A percentile compares a stretch with the other conserved stretches of the same genome.
Evolutionary conservation across 2,888 invertebrate species (phyloP).

Genomic region (Melanargia galathea): DNA sequence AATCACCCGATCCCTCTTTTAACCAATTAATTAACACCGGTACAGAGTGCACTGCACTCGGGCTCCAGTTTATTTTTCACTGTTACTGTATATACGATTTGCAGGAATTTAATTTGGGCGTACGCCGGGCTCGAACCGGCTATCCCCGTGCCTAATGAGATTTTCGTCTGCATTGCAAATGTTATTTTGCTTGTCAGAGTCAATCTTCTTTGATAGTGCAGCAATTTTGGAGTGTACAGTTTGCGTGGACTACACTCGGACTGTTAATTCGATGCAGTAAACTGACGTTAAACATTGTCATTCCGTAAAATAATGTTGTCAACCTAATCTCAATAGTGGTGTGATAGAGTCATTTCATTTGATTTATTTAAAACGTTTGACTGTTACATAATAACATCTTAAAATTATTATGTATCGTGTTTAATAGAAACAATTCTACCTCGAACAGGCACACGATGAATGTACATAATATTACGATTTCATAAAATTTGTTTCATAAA

Average conservation of each 20-base stretch:
- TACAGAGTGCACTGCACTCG: constrained; percentile 41
- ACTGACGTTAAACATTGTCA: too few relatives aligned
- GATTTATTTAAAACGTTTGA: too few relatives aligned
- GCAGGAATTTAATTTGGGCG: constrained; percentile 52
- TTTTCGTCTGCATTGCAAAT: constrained; percentile 35
- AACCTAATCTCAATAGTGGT: too few relatives aligned
- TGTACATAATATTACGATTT: too few relatives aligned
- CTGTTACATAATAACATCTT: too few relatives aligned
- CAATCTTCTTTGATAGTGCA: constrained; percentile 41
- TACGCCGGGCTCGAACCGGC: constrained; percentile 38
- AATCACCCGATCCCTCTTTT: constrained; percentile 8
- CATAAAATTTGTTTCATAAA: too few relatives aligned
- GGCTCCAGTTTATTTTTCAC: constrained; percentile 47
- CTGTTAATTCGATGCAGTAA: too few relatives aligned
- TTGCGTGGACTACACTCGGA: neutral
- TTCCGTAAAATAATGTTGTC: too few relatives aligned
- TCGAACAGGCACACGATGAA: too few relatives aligned
- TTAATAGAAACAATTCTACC: too few relatives aligned
- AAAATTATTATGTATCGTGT: too few relatives aligned
- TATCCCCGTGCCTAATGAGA: constrained; percentile 34
- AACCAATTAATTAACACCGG: constrained; percentile 38
- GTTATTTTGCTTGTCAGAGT: constrained; percentile 44
- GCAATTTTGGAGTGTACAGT: neutral
- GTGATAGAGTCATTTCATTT: too few relatives aligned
- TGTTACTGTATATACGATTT: constrained; percentile 47